phyloP scores from a whole-genome alignment of 2,113 vertebrate genomes.

The Gadus chalcogrammus region DNA sequence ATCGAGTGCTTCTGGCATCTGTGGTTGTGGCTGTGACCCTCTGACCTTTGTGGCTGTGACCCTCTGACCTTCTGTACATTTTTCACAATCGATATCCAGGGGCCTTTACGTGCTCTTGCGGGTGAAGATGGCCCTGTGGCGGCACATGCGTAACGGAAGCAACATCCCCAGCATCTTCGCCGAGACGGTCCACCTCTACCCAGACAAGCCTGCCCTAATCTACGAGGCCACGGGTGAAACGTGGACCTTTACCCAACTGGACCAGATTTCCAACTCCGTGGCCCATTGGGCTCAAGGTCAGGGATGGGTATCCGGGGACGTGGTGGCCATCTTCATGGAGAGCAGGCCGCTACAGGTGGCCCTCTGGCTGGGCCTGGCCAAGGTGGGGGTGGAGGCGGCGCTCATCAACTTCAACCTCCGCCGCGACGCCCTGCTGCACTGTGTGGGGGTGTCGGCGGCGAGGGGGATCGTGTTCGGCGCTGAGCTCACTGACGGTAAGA shows the following conservation, averaged over 20 bases:
- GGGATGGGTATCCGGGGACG: slow-evolving; percentile 78
- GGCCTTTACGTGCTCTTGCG: slow-evolving; percentile 82
- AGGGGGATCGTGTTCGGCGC: slow-evolving; percentile 82
- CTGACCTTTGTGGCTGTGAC: neutral
- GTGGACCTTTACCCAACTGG: slow-evolving; percentile 83
- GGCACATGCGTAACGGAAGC: slow-evolving; percentile 65
- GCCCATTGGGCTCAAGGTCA: slow-evolving; percentile 74
- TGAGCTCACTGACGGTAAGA: slow-evolving; percentile 80
- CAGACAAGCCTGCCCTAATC: slow-evolving; percentile 80
- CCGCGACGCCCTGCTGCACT: slow-evolving; percentile 79
- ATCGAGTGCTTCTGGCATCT: neutral
- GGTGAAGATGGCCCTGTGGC: slow-evolving; percentile 78
- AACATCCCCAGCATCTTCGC: slow-evolving; percentile 82
- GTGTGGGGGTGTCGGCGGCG: slow-evolving; percentile 76
- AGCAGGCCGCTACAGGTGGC: slow-evolving; percentile 85
- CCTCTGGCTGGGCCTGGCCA: slow-evolving; percentile 86
- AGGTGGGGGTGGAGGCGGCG: slow-evolving; percentile 80
- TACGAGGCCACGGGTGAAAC: slow-evolving; percentile 77
- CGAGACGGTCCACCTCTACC: slow-evolving; percentile 67
- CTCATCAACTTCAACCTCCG: slow-evolving; percentile 88
- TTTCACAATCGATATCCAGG: slow-evolving; percentile 52
- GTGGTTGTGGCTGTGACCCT: neutral
- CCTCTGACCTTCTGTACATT: neutral
- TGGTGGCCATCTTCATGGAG: slow-evolving; percentile 87
- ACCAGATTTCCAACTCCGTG: slow-evolving; percentile 77